Percentiles rank a stretch among this genome's conserved stretches.
These are phyloP conservation scores for Meteorus colon DNA, from an alignment of 2,888 invertebrate species.

Conservation along the genomic window DNA sequence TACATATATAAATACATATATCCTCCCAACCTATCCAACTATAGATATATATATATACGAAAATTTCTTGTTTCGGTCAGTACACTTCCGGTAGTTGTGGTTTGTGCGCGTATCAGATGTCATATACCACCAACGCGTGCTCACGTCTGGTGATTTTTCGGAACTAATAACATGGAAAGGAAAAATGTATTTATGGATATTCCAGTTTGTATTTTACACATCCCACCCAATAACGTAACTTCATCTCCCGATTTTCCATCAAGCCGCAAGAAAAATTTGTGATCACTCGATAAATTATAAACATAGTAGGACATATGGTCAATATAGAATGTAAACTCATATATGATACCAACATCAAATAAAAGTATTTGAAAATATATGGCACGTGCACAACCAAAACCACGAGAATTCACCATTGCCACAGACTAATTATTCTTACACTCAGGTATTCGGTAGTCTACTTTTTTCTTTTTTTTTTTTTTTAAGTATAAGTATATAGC, in stretches of 20 bases:
- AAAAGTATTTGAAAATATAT: slow-evolving; percentile 28
- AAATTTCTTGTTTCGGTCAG: not conserved
- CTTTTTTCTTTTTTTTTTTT: slow-evolving; percentile 27
- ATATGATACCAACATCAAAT: not conserved
- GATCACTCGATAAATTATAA: no score
- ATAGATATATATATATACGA: no score
- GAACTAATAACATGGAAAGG: not conserved
- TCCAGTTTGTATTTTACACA: no score
- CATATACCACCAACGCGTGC: slow-evolving; percentile 11
- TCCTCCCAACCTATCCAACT: not conserved
- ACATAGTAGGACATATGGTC: no score
- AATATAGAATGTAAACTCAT: no score
- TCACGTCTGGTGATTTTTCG: not conserved
- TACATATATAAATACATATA: not conserved
- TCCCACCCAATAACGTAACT: no score
- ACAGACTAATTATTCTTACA: slow-evolving; percentile 67
- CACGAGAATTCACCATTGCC: slow-evolving; percentile 61
- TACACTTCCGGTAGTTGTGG: slow-evolving; percentile 4
- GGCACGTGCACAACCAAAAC: slow-evolving; percentile 65
- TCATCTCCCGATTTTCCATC: no score
- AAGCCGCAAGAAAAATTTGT: no score
- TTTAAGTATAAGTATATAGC: slow-evolving; percentile 43
- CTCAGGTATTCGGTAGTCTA: slow-evolving; percentile 56
- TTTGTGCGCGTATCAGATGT: slow-evolving; percentile 2
- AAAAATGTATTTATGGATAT: not conserved